phyloP scores from a whole-genome alignment of 23 tunicate species.

The Trididemnum miniatum region DNA sequence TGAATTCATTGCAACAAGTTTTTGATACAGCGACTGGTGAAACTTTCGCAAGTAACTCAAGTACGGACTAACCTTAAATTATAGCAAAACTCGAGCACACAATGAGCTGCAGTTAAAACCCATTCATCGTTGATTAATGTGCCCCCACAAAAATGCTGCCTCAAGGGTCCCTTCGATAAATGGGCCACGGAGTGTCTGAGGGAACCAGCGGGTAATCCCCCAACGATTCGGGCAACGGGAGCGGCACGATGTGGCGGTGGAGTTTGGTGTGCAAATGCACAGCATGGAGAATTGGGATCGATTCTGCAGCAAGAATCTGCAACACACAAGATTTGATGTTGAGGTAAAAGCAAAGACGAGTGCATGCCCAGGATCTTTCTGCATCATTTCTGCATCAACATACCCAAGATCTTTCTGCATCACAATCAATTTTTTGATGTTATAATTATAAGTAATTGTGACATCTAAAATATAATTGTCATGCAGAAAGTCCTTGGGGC shows the following conservation, averaged over 20 bases:
- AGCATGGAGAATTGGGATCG: slow-evolving; percentile 71
- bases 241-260: slow-evolving; percentile 30
- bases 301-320: slow-evolving; percentile 70
- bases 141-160: slow-evolving; percentile 92
- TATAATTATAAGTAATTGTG: too few species aligned
- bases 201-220: slow-evolving; percentile 76
- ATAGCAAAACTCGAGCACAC: slow-evolving; percentile 76
- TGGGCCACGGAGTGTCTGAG: slow-evolving; percentile 75
- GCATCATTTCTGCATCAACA: too few species aligned
- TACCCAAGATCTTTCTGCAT: too few species aligned
- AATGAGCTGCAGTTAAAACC: slow-evolving; percentile 97
- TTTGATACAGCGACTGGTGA: too few species aligned
- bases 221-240: slow-evolving; percentile 78
- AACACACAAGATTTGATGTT: too few species aligned
- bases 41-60: too few species aligned
- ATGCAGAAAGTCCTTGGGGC: too few species aligned
- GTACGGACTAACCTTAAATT: slow-evolving; percentile 44
- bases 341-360: too few species aligned
- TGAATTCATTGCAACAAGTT: too few species aligned
- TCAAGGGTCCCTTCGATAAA: slow-evolving; percentile 22
- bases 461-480: too few species aligned
- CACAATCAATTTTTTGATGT: too few species aligned
- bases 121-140: slow-evolving; percentile 61
- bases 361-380: too few species aligned
- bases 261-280: slow-evolving; percentile 31